Base-by-base conservation (phyloP, 2,888 invertebrate genomes). In the Zygothrica quintamaculata region DNA sequence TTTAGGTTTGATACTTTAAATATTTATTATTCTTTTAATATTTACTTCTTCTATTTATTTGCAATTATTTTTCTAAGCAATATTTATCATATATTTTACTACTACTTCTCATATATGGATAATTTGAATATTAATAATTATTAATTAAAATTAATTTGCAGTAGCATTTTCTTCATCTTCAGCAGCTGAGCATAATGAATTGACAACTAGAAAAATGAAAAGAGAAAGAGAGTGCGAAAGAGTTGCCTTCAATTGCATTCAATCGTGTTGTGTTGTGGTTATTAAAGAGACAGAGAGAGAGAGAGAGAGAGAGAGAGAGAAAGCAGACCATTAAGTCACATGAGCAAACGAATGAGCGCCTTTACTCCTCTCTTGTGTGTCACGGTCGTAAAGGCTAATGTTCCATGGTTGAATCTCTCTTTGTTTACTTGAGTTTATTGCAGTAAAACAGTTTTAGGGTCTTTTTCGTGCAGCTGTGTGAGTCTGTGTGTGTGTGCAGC, bases 341-440 rank as follows among this genome's bases (percentile, higher is more conserved):
- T 50, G 59, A 52, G 47, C 66, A 67, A 55, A 51, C 66, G 43
- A 56, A 51, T 48, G 48, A 47, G 53, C 44, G 40, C 44, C 40
- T 39, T 25, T 39, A 39, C 16, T 15, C 43, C 22, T 22, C 16
- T 15, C 43, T 22, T 22, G 4, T 12, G 18, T 33, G 33, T 9
- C 11, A 39, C 58, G 52, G 42, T 18, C 33, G 46, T 60, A 71
- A 59, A 57, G 65, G 64, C 77, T 55, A 76, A 74, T 80, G 74
- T 76, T 68, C 74, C 60, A 65, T 70, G 62, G 68, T 43, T 43
- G 48, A 40, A 59, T 3, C 18, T 58, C 52, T 65, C 69, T 66
- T 72, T 82, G 87, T 82, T 82, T 87, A 87, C 84, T 85, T 84
- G 76, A 82, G 87, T 87, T 87, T 84, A 82, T 82, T 82, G 87